These are phyloP conservation scores for Sturmia bella DNA, from an alignment of 2,888 invertebrate genomes.

Conservation along the genomic window DNA sequence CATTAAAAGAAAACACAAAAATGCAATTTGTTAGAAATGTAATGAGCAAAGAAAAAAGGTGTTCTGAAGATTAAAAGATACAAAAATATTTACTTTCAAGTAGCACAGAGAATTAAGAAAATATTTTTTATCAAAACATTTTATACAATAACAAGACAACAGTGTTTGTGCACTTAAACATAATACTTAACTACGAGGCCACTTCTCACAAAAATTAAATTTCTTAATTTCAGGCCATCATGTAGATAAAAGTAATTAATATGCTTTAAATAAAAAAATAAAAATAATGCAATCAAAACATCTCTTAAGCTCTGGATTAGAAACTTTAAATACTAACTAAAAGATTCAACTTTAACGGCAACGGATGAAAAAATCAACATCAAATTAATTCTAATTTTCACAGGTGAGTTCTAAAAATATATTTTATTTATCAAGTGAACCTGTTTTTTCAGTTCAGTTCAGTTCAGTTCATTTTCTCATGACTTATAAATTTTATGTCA, in stretches of 20 bases:
- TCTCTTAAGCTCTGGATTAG: too few species aligned
- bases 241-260: neutral
- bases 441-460: too few species aligned
- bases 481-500: too few species aligned
- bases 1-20: conserved; percentile 10
- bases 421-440: too few species aligned
- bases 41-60: conserved; percentile 12
- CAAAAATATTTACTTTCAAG: neutral
- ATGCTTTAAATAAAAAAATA: neutral
- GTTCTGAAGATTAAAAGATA: neutral
- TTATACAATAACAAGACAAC: too few species aligned
- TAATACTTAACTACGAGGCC: too few species aligned
- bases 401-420: too few species aligned
- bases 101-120: neutral
- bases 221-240: conserved; percentile 5
- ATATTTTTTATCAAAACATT: neutral
- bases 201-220: neutral
- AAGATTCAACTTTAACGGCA: too few species aligned
- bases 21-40: conserved; percentile 18
- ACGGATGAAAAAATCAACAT: neutral
- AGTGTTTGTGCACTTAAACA: too few species aligned
- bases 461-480: too few species aligned
- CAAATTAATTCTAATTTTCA: neutral
- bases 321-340: too few species aligned
- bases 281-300: neutral